Evolutionary conservation across 2,113 vertebrate species (phyloP), one percentile per base, ranked within the genome.

Genomic region (Poeciliopsis prolifica): DNA sequence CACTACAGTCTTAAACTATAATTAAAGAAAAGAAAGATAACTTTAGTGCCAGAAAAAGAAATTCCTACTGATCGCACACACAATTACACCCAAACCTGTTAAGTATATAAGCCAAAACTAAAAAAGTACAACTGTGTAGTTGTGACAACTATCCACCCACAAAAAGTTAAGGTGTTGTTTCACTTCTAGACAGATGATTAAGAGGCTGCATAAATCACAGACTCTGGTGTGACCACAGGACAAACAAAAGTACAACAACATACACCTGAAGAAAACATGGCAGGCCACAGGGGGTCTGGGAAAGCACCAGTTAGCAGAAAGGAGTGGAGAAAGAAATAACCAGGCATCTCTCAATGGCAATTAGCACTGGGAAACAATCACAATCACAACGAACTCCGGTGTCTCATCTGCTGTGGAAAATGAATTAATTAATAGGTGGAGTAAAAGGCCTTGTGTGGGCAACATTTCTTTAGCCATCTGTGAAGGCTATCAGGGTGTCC

Each of bases 341-440:
- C 79, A 22, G 65, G 78, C 62, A 44, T 44, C 73, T 83, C 87
- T 87, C 74, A 3, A 19, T 83, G 80, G 88, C 78, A 42, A 54
- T 65, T 13, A 60, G 69, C 77, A 83, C 70, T 91, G 22, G 80
- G 92, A 92, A 93, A 91, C 91, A 90, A 86, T 92, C 89, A 89
- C 91, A 91, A 30, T 83, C 89, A 88, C 91, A 91, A 30, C 81
- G 24, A 7, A 73, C 87, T 85, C 78, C 74, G 84, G 83, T 79
- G 88, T 83, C 73, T 92, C 87, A 79, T 88, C 79, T 77, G 87
- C 87, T 79, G 86, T 85, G 89, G 89, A 93, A 93, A 93, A 92
- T 91, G 79, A 90, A 92, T 93, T 81, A 81, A 91, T 90, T 77
- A 89, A 91, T 92, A 88, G 86, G 81, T 87, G 86, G 78, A 84